A percentile compares a stretch with the other conserved stretches of the same genome.
These are phyloP conservation scores for Pipa parva DNA, from an alignment of 2,113 vertebrate genomes.

Conservation along the genomic window DNA sequence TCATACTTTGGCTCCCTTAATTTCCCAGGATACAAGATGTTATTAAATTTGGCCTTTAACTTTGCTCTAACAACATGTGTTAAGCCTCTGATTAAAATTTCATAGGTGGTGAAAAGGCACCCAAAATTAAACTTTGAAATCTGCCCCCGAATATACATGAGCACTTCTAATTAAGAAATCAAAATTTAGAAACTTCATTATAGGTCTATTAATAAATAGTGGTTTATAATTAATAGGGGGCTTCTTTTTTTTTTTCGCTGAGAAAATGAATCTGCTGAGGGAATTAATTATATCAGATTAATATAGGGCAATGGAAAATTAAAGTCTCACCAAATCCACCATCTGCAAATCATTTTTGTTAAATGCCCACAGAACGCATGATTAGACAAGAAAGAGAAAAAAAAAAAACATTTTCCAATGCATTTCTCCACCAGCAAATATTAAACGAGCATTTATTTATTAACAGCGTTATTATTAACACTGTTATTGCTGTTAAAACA, in stretches of 20 bases:
- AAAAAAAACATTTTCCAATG: not conserved
- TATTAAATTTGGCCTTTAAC: constrained; percentile 69
- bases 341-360: not conserved
- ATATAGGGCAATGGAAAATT: constrained; percentile 20
- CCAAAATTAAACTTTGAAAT: constrained; percentile 63
- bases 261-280: constrained; percentile 25
- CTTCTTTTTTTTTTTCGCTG: constrained; percentile 30
- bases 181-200: constrained; percentile 50
- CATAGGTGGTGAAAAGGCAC: constrained; percentile 50
- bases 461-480: no score
- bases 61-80: constrained; percentile 52
- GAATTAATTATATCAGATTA: constrained; percentile 28
- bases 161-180: constrained; percentile 53
- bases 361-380: not conserved
- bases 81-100: constrained; percentile 66
- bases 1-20: constrained; percentile 55
- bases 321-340: not conserved
- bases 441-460: not conserved
- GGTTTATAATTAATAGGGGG: constrained; percentile 33
- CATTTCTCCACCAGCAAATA: not conserved
- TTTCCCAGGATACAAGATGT: constrained; percentile 65
- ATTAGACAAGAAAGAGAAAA: not conserved
- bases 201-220: constrained; percentile 43
- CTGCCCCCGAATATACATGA: constrained; percentile 51
- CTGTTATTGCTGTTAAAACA: no score